Conservation (phyloP, 2,797 vertebrate species). For the Aldrovandia affinis region DNA sequence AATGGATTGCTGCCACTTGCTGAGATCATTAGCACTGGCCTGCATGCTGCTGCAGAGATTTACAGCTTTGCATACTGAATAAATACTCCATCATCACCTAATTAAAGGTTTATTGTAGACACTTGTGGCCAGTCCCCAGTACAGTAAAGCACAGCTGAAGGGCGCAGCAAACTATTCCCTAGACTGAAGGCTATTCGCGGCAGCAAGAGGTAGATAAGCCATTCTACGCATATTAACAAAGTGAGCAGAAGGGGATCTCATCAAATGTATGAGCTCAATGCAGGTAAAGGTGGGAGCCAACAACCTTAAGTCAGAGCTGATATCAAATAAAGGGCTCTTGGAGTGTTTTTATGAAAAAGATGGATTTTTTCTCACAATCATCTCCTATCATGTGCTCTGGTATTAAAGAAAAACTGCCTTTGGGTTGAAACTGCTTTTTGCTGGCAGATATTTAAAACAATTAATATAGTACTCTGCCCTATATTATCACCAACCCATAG, state of each 20-base stretch:
- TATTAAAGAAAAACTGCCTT: neutral
- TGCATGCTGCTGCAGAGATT: conserved; percentile 67
- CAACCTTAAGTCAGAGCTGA: neutral
- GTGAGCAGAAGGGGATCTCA: conserved; percentile 70
- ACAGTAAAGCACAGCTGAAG: conserved; percentile 81
- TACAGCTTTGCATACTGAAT: conserved; percentile 80
- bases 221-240: conserved; percentile 71
- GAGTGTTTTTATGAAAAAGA: neutral
- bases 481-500: neutral
- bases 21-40: conserved; percentile 78
- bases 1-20: conserved; percentile 82
- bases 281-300: neutral
- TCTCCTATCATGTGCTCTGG: neutral
- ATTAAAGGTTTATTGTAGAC: conserved; percentile 80
- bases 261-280: conserved; percentile 60
- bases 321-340: neutral
- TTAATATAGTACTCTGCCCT: neutral
- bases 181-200: neutral
- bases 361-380: neutral
- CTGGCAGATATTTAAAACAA: neutral
- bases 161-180: conserved; percentile 54
- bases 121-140: conserved; percentile 74
- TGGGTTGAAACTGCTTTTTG: neutral
- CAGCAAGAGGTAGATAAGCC: conserved; percentile 70
- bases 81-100: conserved; percentile 79